phyloP scores from a whole-genome alignment of 2,113 vertebrate genomes.

The Felis catus region F.catus_Fca126_mat1.0 CM031417.1:133442001-133442500 shows the following conservation, averaged over 20 bases:
- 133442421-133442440: not conserved
- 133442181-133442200: not conserved
- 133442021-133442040: not conserved
- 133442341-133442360: not conserved
- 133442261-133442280: not conserved
- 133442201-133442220: not conserved
- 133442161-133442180: not conserved
- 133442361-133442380: not conserved
- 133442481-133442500: not conserved
- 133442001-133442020: not conserved
- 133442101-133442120: not conserved
- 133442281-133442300: not conserved
- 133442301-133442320: not conserved
- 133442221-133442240: not conserved
- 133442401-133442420: not conserved
- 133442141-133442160: not conserved
- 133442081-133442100: not conserved
- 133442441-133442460: not conserved
- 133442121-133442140: not conserved
- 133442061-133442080: not conserved
- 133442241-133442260: not conserved
- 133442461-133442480: not conserved
- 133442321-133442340: not conserved
- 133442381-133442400: not conserved
- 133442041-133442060: too few relatives aligned